Evolutionary conservation across 1,140 invertebrate genomes (phyloP).

Genomic region (Caenorhabditis brenneri): DNA sequence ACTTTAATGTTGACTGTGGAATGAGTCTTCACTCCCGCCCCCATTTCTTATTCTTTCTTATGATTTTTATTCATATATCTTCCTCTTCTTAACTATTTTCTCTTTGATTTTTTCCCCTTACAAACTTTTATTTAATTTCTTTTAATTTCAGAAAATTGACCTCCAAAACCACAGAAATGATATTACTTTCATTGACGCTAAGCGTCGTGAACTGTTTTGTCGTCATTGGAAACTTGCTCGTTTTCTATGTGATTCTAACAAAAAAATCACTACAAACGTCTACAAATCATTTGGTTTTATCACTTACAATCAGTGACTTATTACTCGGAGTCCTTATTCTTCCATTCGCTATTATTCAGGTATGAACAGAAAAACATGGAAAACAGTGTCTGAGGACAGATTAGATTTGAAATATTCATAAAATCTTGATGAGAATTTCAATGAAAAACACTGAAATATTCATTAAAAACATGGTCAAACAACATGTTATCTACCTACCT

Average conservation of each 20-base stretch:
- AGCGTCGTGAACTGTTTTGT: constrained; percentile 67
- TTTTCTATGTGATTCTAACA: constrained; percentile 66
- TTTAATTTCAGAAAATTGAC: not conserved
- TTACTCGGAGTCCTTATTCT: constrained; percentile 72
- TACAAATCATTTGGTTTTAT: constrained; percentile 68
- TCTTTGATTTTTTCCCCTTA: not conserved
- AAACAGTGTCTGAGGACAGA: no score
- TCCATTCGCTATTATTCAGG: constrained; percentile 71
- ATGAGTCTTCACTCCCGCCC: not conserved
- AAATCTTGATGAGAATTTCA: not conserved
- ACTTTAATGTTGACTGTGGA: constrained; percentile 23
- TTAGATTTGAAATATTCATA: not conserved
- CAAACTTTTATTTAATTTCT: not conserved
- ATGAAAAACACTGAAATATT: not conserved
- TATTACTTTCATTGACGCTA: constrained; percentile 44
- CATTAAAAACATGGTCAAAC: not conserved
- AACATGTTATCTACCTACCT: not conserved
- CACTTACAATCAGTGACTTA: constrained; percentile 71
- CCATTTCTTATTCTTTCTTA: not conserved
- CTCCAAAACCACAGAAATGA: not conserved
- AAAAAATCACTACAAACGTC: constrained; percentile 68
- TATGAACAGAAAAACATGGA: constrained; percentile 22
- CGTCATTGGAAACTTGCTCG: constrained; percentile 68
- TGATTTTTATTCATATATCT: no score
- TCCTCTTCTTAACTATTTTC: not conserved